Percentiles rank a stretch among this genome's conserved stretches.
Conservation (phyloP, 2,797 vertebrate species). For the Gymnothorax javanicus region DNA sequence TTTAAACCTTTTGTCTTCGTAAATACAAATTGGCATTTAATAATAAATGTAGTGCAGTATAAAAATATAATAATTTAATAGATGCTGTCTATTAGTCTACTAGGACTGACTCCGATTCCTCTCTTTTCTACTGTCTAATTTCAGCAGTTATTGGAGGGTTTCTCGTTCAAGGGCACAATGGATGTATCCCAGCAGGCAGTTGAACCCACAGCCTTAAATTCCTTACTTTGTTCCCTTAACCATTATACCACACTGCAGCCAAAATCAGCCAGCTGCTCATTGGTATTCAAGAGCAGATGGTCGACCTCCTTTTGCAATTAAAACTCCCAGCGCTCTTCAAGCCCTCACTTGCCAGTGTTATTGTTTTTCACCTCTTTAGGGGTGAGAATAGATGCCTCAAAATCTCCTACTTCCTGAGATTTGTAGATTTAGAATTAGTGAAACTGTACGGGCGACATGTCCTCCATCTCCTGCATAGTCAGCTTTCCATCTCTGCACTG, state of each 20-base stretch:
- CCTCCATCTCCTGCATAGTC: background rate
- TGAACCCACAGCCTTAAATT: background rate
- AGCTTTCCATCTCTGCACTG: background rate
- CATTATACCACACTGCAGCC: background rate
- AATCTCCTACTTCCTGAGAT: background rate
- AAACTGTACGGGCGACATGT: background rate
- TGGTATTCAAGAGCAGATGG: conserved; percentile 6
- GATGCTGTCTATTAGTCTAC: background rate
- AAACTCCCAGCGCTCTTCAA: background rate
- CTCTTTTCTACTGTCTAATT: background rate
- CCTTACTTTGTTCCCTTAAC: background rate
- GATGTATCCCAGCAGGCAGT: background rate
- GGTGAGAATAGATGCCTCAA: background rate
- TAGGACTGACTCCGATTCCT: background rate
- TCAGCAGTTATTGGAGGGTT: background rate
- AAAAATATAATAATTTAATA: no score
- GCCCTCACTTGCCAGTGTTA: no score
- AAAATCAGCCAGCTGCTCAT: conserved; percentile 7
- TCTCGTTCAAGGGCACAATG: background rate
- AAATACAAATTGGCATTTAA: no score
- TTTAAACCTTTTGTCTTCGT: no score
- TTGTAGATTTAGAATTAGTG: background rate
- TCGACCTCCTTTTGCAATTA: background rate
- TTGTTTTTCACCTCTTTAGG: background rate
- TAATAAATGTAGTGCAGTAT: no score